Evolutionary conservation across 2,797 vertebrate species (phyloP).

Genomic region (Poecilia wingei): DNA sequence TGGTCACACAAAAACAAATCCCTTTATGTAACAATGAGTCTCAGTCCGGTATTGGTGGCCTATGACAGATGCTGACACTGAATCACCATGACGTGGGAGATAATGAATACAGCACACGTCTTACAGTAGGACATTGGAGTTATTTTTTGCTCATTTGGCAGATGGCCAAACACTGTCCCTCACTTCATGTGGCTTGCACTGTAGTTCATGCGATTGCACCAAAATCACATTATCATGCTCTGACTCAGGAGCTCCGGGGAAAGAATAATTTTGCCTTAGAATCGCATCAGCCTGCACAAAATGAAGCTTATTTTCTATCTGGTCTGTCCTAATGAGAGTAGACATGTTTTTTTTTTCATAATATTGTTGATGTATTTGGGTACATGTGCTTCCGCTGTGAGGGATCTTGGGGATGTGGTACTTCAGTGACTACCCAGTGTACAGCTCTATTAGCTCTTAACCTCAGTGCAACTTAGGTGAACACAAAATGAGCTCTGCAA

Average conservation of each 20-base stretch:
- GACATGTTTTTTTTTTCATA: constrained; percentile 34
- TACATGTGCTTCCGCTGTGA: constrained; percentile 5
- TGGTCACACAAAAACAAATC: constrained; percentile 57
- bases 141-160: constrained; percentile 36
- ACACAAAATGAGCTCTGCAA: constrained; percentile 58
- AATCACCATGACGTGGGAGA: constrained; percentile 45
- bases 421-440: constrained; percentile 48
- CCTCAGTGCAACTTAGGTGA: constrained; percentile 58
- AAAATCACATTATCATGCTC: constrained; percentile 67
- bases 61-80: constrained; percentile 56
- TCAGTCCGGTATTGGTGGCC: constrained; percentile 40
- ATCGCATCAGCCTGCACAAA: constrained; percentile 53
- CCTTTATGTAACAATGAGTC: constrained; percentile 53
- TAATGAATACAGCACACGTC: constrained; percentile 50
- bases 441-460: constrained; percentile 65
- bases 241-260: constrained; percentile 48
- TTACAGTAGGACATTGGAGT: constrained; percentile 27
- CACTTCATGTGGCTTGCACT: constrained; percentile 39
- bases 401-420: constrained; percentile 26
- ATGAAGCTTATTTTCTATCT: constrained; percentile 29
- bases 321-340: constrained; percentile 25
- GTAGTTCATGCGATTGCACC: constrained; percentile 40
- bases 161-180: constrained; percentile 36
- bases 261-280: constrained; percentile 47
- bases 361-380: constrained; percentile 38